Conservation (phyloP, 2,113 vertebrate genomes). For the Redunca redunca region DNA sequence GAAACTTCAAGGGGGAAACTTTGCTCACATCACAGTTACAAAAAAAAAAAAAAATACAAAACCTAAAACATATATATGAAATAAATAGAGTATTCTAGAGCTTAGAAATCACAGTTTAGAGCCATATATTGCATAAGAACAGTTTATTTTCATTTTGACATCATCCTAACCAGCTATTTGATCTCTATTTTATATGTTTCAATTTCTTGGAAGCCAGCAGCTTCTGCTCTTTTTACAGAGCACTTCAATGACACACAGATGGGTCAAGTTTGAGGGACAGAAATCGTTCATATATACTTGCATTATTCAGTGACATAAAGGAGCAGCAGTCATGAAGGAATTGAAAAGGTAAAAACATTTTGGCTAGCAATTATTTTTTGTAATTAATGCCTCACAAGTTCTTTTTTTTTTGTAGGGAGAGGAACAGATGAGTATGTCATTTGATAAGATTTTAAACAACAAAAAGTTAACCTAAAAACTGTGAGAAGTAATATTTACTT, state of each 20-base stretch:
- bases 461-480: not conserved
- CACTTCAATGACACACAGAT: not conserved
- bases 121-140: not conserved
- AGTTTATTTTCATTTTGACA: not conserved
- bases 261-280: not conserved
- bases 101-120: not conserved
- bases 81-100: not conserved
- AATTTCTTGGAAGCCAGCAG: not conserved
- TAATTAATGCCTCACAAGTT: not conserved
- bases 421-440: not conserved
- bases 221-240: not conserved
- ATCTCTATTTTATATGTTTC: not conserved
- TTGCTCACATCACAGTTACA: not conserved
- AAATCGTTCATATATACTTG: not conserved
- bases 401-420: not conserved
- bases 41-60: not conserved
- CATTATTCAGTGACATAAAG: not conserved
- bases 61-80: not conserved
- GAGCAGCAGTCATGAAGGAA: not conserved
- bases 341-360: slow-evolving; percentile 1
- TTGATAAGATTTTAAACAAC: slow-evolving; percentile 37
- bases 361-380: not conserved
- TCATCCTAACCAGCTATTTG: not conserved
- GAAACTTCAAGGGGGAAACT: not conserved
- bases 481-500: slow-evolving; percentile 9